Conservation (phyloP, 2,113 vertebrate genomes). For the Macrotis lagotis region DNA sequence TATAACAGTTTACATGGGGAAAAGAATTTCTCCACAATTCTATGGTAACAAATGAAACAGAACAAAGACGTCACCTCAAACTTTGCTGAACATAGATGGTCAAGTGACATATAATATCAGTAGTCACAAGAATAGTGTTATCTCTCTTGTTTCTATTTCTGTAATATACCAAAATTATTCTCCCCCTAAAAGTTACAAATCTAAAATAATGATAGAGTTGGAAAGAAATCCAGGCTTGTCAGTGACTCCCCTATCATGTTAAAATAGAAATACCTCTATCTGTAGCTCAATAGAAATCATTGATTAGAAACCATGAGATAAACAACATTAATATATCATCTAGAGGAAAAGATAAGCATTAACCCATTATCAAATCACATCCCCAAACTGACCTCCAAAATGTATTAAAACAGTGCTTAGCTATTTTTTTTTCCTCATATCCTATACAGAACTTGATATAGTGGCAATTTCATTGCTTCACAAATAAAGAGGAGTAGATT, state of each 20-base stretch:
- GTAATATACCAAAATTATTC: background rate
- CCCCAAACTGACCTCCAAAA: background rate
- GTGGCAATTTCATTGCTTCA: background rate
- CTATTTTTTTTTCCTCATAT: background rate
- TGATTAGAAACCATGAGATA: background rate
- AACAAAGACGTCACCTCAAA: slow-evolving; percentile 1
- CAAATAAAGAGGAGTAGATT: background rate
- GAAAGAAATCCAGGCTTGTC: background rate
- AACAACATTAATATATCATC: background rate
- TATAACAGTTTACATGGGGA: background rate
- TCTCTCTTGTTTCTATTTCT: background rate
- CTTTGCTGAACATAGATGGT: background rate
- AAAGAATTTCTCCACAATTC: background rate
- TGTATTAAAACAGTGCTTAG: background rate
- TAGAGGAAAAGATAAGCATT: background rate
- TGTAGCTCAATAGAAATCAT: background rate
- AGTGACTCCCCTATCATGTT: background rate
- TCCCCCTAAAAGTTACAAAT: background rate
- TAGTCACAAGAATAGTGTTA: background rate
- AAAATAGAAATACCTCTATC: background rate
- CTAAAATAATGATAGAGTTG: background rate
- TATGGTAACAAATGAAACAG: background rate
- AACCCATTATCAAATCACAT: background rate
- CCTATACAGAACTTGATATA: background rate
- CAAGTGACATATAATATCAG: background rate